Evolutionary conservation across 2,888 invertebrate species (phyloP).

Genomic region (Formica aserva): DNA sequence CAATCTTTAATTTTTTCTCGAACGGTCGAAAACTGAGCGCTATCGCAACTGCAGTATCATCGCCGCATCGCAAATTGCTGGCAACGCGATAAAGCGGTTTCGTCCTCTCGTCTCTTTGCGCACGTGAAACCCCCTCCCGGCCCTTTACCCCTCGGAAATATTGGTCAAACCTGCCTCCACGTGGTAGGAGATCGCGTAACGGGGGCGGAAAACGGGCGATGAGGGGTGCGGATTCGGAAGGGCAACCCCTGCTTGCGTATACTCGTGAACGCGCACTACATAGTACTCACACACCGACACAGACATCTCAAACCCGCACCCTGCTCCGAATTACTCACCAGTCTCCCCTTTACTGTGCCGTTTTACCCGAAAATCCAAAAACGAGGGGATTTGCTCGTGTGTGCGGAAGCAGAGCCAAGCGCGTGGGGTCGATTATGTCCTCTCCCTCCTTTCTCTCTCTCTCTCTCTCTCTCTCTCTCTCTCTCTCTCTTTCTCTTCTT

Average conservation of each 20-base stretch:
- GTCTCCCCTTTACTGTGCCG: conserved; percentile 71
- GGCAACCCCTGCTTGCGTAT: conserved; percentile 66
- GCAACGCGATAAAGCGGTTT: conserved; percentile 62
- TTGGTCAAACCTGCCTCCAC: conserved; percentile 73
- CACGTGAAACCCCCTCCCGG: conserved; percentile 29
- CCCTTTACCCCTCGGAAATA: conserved; percentile 73
- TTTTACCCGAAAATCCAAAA: conserved; percentile 82
- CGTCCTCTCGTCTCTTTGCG: conserved; percentile 38
- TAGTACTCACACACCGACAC: neutral
- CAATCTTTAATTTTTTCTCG: neutral
- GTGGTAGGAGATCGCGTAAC: conserved; percentile 66
- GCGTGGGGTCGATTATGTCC: conserved; percentile 74
- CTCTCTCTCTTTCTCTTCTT: conserved; percentile 41
- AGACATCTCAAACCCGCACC: conserved; percentile 64
- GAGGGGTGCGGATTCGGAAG: conserved; percentile 68
- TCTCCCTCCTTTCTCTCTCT: conserved; percentile 32
- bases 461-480: conserved; percentile 36
- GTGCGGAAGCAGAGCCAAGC: conserved; percentile 70
- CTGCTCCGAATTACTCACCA: conserved; percentile 80
- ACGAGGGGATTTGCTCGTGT: conserved; percentile 81
- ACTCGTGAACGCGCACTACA: conserved; percentile 29
- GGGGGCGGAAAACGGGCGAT: conserved; percentile 69
- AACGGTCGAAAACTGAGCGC: conserved; percentile 42
- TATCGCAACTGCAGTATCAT: conserved; percentile 69
- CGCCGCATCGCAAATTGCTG: conserved; percentile 62